Percentiles rank a stretch among this genome's conserved stretches.
phyloP scores from a whole-genome alignment of 2,888 invertebrate species.

The Drosophila birchii region DNA sequence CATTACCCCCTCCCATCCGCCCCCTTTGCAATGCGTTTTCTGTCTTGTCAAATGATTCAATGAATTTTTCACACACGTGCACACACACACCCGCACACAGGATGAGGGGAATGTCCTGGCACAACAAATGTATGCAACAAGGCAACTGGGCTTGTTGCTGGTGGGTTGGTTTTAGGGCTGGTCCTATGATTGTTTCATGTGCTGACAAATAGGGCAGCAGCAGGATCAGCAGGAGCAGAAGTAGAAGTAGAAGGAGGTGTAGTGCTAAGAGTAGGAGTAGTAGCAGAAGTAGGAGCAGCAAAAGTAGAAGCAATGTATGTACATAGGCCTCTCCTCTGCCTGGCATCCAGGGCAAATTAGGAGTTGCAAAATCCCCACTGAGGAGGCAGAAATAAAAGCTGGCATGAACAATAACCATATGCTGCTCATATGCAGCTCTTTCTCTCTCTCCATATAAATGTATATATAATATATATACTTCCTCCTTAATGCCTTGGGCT shows the following conservation, averaged over 20 bases:
- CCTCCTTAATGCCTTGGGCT: background rate
- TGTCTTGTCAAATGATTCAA: slow-evolving; percentile 67
- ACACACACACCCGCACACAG: slow-evolving; percentile 8
- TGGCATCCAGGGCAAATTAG: slow-evolving; percentile 14
- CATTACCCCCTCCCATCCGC: slow-evolving; percentile 5
- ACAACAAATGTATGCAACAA: slow-evolving; percentile 71
- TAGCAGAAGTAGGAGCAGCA: background rate
- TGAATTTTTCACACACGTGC: slow-evolving; percentile 69
- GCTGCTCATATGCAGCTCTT: slow-evolving; percentile 1
- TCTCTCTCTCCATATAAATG: background rate
- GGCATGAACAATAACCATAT: slow-evolving; percentile 32
- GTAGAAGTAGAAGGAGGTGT: too few relatives aligned
- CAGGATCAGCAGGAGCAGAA: slow-evolving; percentile 6
- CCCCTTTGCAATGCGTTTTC: slow-evolving; percentile 39
- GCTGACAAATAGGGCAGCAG: slow-evolving; percentile 78
- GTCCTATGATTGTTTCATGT: slow-evolving; percentile 80
- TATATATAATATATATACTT: background rate
- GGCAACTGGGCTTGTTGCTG: slow-evolving; percentile 36
- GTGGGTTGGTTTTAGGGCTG: slow-evolving; percentile 43
- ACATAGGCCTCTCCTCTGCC: slow-evolving; percentile 16
- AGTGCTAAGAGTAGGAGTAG: too few relatives aligned
- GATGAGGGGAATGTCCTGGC: slow-evolving; percentile 53
- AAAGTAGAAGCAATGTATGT: slow-evolving; percentile 21
- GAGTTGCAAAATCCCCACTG: slow-evolving; percentile 10
- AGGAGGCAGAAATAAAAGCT: slow-evolving; percentile 4